Evolutionary conservation across 1,140 invertebrate genomes (phyloP).

Genomic region (Charaxes varanes): DNA sequence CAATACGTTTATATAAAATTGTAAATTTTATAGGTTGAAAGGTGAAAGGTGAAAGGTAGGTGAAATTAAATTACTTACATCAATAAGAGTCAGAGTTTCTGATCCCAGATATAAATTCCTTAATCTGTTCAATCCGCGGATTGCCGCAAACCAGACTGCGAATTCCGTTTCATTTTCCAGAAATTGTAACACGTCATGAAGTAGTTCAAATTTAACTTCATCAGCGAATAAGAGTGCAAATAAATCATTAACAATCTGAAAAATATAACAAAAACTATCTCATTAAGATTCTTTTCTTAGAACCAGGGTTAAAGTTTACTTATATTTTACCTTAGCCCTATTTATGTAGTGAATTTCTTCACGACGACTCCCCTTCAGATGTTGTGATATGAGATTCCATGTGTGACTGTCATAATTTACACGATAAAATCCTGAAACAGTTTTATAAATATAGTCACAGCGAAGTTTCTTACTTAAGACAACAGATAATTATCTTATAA

Average conservation of each 20-base stretch:
- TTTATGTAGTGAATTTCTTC: constrained; percentile 80
- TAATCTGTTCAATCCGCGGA: constrained; percentile 67
- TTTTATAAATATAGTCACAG: no score
- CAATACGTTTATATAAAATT: no score
- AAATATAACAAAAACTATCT: no score
- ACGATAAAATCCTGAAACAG: constrained; percentile 83
- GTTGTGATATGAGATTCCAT: constrained; percentile 77
- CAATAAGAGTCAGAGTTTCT: constrained; percentile 29
- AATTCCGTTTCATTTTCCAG: constrained; percentile 77
- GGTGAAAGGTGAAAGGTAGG: no score
- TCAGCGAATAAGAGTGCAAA: constrained; percentile 76
- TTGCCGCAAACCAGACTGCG: constrained; percentile 79
- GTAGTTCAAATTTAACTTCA: constrained; percentile 60
- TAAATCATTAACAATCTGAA: constrained; percentile 83
- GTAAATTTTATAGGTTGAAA: no score
- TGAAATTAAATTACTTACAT: constrained; percentile 49
- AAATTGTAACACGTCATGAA: constrained; percentile 75
- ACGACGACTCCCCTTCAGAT: constrained; percentile 64
- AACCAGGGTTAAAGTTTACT: no score
- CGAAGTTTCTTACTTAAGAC: no score
- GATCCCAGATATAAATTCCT: constrained; percentile 50
- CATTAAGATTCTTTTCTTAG: no score
- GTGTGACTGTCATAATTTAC: constrained; percentile 83
- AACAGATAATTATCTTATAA: no score
- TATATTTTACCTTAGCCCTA: constrained; percentile 81